Evolutionary conservation across 2,888 invertebrate species (phyloP), one percentile per base, ranked within the genome.

Genomic region (Anorthoa munda): DNA sequence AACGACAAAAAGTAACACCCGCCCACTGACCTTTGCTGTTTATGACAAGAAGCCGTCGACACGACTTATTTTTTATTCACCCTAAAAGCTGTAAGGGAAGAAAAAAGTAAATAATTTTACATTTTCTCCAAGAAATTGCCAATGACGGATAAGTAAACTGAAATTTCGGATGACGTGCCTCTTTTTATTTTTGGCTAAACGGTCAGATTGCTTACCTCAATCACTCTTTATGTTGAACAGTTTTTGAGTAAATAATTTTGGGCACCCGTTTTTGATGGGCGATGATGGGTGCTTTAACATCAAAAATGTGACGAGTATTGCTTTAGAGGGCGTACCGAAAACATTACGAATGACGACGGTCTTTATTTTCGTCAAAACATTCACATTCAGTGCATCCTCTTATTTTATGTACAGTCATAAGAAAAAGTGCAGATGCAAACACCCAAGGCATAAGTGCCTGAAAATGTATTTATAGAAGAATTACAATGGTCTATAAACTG

Each of bases 71-170:
- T 67, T 66, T 17, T 46, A 15, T 76, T 81, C 4, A 23, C 46
- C 51, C 76, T 61, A 53, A 69, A 61, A 68, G 26, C 63, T 31
- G 18, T 55, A 45, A 66, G 9, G 21, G 46, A 23, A 55, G 31
- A 21, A 61, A 50, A 53, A 46, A 46, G 59, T 48, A 61, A 75
- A 65, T 76, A n/a, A 81, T 61, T 76, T 67, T 50, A 76, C 60
- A 69, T 61, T 76, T 81, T 69, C 61, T 48, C n/a, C 48, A 68
- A 55, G 17, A 81, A 68, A 81, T 81, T 79, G 77, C 31, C 65
- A 76, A 66, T 81, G 50, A 53, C 31, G 60, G 46, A n/a, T 76
- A 51, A 66, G 50, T 63, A 63, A 61, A 58, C 56, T 31, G 67
- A 67, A 60, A 64, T 72, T 53, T 56, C 50, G 39, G 26, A 66